These are phyloP conservation scores for Pollenia labialis DNA, from an alignment of 2,888 invertebrate species.

Conservation along the genomic window DNA sequence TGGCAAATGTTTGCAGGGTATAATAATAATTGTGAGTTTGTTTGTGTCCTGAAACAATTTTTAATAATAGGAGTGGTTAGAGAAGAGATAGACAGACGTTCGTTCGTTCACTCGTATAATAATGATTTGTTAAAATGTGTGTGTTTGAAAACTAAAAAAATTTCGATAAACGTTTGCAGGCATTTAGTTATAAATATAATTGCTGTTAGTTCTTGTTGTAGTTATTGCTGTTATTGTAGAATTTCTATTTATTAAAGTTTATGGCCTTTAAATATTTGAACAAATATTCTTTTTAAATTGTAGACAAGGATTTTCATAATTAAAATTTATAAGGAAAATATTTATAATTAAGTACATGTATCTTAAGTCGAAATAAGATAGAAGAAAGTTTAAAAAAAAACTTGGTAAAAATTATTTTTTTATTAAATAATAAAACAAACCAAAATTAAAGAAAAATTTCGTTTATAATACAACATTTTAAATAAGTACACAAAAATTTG, in stretches of 20 bases:
- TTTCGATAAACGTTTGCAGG: constrained; percentile 60
- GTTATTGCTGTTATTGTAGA: constrained; percentile 12
- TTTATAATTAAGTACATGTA: background rate
- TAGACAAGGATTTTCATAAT: constrained; percentile 40
- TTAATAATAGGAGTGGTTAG: constrained; percentile 56
- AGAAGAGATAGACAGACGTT: constrained; percentile 11
- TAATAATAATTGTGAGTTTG: background rate
- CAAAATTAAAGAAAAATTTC: no score
- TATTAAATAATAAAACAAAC: no score
- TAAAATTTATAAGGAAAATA: constrained; percentile 38
- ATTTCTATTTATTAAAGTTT: constrained; percentile 55
- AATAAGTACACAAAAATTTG: no score
- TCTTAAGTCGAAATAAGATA: no score
- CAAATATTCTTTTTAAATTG: constrained; percentile 21
- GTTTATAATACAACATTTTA: no score
- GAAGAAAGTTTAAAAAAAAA: no score
- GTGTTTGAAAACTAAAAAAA: constrained; percentile 45
- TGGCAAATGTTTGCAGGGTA: background rate
- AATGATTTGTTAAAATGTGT: constrained; percentile 56
- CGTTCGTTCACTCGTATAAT: constrained; percentile 25
- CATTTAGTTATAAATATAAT: constrained; percentile 50
- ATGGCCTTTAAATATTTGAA: constrained; percentile 42
- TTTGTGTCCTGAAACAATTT: constrained; percentile 18
- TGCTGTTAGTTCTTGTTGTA: constrained; percentile 39
- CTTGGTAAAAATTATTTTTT: no score